Conservation (phyloP, 2,888 invertebrate species). For the Thera britannica region DNA sequence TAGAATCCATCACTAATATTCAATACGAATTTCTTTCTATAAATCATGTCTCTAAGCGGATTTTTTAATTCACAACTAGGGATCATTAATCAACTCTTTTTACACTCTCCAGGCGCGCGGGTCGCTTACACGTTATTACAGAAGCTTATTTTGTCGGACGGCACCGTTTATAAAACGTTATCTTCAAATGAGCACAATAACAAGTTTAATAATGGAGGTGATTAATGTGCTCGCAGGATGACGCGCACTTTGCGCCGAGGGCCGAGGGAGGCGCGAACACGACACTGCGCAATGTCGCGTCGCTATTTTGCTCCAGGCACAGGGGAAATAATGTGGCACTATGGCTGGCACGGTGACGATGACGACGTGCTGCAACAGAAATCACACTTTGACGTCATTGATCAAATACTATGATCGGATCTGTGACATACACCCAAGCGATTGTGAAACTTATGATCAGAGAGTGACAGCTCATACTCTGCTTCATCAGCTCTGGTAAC, state of each 20-base stretch:
- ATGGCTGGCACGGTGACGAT: background rate
- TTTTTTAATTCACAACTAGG: constrained; percentile 40
- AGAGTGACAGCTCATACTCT: background rate
- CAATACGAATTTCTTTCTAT: constrained; percentile 7
- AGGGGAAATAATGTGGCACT: constrained; percentile 2
- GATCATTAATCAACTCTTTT: constrained; percentile 76
- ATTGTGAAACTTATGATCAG: constrained; percentile 1
- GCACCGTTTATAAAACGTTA: constrained; percentile 84
- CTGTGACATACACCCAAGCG: background rate
- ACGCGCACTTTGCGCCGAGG: constrained; percentile 77
- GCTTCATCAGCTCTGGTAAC: background rate
- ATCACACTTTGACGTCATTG: constrained; percentile 1
- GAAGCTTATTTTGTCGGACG: constrained; percentile 82
- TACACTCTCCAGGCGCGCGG: constrained; percentile 53
- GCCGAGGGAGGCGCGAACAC: constrained; percentile 73
- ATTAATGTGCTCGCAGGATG: constrained; percentile 83
- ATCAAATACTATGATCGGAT: background rate
- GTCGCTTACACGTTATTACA: constrained; percentile 80
- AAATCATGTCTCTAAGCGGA: constrained; percentile 49
- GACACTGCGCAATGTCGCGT: constrained; percentile 49
- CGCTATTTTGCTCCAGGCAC: constrained; percentile 8
- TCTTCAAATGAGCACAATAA: constrained; percentile 84
- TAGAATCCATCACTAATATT: background rate
- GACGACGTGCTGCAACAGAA: background rate
- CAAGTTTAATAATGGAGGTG: constrained; percentile 82